Conservation (phyloP, 2,797 vertebrate genomes). For the Glossophaga mutica region DNA sequence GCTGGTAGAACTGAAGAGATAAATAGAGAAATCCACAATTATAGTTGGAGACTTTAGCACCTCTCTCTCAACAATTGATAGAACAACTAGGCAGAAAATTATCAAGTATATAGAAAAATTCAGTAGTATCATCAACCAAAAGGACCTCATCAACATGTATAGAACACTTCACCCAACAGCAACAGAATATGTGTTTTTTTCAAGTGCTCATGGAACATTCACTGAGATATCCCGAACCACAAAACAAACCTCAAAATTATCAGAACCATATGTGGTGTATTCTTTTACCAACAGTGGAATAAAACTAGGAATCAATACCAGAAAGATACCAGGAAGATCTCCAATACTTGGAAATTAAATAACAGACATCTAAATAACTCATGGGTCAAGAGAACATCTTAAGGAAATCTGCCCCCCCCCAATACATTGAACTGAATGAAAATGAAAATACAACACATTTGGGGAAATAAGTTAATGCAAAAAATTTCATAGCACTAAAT, state of each 20-base stretch:
- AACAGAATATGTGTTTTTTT: constrained; percentile 12
- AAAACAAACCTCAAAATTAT: not conserved
- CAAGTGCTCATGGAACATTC: not conserved
- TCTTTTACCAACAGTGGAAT: not conserved
- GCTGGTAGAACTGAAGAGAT: not conserved
- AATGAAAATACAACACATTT: not conserved
- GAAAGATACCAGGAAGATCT: not conserved
- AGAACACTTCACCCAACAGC: not conserved
- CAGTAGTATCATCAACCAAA: not conserved
- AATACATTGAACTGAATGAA: not conserved
- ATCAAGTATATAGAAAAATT: not conserved
- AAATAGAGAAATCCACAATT: not conserved
- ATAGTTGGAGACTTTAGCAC: not conserved
- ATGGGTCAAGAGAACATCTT: not conserved
- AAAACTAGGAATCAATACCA: not conserved
- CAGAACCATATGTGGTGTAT: not conserved
- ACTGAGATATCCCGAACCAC: not conserved
- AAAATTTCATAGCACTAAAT: not conserved
- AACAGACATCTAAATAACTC: not conserved
- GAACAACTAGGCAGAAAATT: not conserved
- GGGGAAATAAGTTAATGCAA: not conserved
- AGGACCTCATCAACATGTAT: not conserved
- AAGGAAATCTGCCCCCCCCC: not conserved
- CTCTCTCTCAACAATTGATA: not conserved
- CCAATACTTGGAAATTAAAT: not conserved